Evolutionary conservation across 64 coral and sea anemone species (phyloP).

Genomic region (Montipora efflorescens): DNA sequence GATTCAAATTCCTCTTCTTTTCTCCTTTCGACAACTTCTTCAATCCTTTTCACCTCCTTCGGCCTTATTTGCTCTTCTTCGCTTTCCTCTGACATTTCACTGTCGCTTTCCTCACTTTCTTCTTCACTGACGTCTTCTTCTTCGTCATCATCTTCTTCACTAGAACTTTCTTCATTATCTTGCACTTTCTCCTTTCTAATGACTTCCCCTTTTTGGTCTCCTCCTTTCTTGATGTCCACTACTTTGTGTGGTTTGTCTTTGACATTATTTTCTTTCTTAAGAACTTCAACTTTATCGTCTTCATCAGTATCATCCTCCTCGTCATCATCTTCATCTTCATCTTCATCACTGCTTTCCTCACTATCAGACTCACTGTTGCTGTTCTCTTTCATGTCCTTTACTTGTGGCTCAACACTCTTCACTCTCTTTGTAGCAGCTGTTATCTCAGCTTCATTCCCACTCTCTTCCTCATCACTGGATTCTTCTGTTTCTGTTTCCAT

Average conservation of each 20-base stretch:
- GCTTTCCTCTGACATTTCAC: constrained; percentile 73
- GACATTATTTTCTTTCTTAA: constrained; percentile 7
- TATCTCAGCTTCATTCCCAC: constrained; percentile 39
- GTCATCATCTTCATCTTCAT: constrained; percentile 52
- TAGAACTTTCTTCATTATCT: constrained; percentile 33
- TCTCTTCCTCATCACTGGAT: constrained; percentile 11
- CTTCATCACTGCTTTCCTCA: constrained; percentile 76
- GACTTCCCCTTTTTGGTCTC: neutral
- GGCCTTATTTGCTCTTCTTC: constrained; percentile 47
- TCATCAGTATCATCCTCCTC: constrained; percentile 33
- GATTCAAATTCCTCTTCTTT: constrained; percentile 48
- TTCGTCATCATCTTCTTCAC: constrained; percentile 42
- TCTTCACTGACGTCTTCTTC: constrained; percentile 39
- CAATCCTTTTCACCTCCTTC: constrained; percentile 23
- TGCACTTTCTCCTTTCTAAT: neutral
- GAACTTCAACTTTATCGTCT: neutral
- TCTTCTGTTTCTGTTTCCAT: neutral
- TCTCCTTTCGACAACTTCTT: constrained; percentile 42
- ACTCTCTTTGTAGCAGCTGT: constrained; percentile 7
- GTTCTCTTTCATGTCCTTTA: neutral
- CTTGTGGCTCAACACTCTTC: neutral
- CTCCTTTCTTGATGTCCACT: neutral
- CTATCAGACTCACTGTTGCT: constrained; percentile 58
- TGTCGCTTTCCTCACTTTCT: constrained; percentile 61
- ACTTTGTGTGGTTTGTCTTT: constrained; percentile 58